Conservation (phyloP, 2,888 invertebrate species). For the Latrodectus hesperus region DNA sequence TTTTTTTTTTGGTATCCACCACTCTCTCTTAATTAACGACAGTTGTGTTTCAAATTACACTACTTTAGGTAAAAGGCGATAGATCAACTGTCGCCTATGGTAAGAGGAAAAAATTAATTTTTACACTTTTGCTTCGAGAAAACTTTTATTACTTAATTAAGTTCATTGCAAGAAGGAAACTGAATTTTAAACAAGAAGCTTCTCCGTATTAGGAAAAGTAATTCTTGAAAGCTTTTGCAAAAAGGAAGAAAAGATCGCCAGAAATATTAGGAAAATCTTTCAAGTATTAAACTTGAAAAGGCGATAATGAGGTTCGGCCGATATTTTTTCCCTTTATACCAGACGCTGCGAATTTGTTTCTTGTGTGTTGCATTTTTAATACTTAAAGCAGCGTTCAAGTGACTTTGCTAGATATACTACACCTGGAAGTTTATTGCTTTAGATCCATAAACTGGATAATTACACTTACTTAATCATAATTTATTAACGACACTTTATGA, state of each 20-base stretch:
- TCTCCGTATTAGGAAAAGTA: not conserved
- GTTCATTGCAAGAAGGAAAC: slow-evolving; percentile 13
- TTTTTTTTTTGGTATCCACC: not conserved
- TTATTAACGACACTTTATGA: no score
- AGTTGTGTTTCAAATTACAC: slow-evolving; percentile 17
- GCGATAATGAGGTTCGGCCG: no score
- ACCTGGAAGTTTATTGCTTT: no score
- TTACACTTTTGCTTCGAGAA: not conserved
- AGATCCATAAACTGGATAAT: no score
- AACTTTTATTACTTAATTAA: slow-evolving; percentile 28
- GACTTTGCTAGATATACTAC: no score
- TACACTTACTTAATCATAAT: no score
- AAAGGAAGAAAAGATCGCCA: not conserved
- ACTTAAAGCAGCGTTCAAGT: no score
- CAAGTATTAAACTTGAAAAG: no score
- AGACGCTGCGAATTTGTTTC: no score
- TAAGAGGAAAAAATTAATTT: not conserved
- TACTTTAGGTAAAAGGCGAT: not conserved
- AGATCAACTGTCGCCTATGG: not conserved
- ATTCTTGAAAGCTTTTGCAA: slow-evolving; percentile 9
- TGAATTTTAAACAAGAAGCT: slow-evolving; percentile 20
- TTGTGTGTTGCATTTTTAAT: no score
- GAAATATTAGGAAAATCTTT: no score
- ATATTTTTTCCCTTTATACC: no score
- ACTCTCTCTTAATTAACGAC: slow-evolving; percentile 22